phyloP scores from a whole-genome alignment of 2,113 vertebrate genomes.

The Sylvilagus bachmani region DNA sequence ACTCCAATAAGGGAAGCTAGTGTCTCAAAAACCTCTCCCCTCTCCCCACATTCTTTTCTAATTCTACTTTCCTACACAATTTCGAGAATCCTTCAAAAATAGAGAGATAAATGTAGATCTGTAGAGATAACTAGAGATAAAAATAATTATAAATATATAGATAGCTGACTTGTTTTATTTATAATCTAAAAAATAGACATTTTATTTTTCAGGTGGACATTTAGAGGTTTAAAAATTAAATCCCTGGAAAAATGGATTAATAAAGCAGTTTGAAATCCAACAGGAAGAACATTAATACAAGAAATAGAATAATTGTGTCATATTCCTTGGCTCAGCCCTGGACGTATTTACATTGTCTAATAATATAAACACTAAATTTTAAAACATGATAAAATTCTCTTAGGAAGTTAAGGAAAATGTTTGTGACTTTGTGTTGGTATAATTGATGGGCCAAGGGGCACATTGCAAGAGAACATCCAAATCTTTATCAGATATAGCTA shows the following conservation, averaged over 20 bases:
- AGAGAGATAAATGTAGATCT: not conserved
- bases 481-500: not conserved
- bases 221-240: constrained; percentile 5
- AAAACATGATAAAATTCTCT: not conserved
- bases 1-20: too few relatives aligned
- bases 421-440: not conserved
- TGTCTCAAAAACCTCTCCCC: too few relatives aligned
- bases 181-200: not conserved
- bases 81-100: too few relatives aligned
- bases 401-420: constrained; percentile 38
- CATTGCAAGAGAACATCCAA: not conserved
- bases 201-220: constrained; percentile 34
- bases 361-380: constrained; percentile 30
- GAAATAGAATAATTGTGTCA: constrained; percentile 38
- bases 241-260: constrained; percentile 55
- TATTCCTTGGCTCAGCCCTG: constrained; percentile 62
- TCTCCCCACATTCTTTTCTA: too few relatives aligned
- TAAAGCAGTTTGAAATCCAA: not conserved
- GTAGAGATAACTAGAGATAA: not conserved
- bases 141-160: not conserved
- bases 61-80: too few relatives aligned
- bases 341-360: constrained; percentile 67
- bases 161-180: not conserved
- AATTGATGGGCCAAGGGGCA: too few relatives aligned
- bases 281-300: constrained; percentile 37